Evolutionary conservation across 2,797 vertebrate genomes (phyloP), one percentile per base, ranked within the genome.

Genomic region (Lerista edwardsae): DNA sequence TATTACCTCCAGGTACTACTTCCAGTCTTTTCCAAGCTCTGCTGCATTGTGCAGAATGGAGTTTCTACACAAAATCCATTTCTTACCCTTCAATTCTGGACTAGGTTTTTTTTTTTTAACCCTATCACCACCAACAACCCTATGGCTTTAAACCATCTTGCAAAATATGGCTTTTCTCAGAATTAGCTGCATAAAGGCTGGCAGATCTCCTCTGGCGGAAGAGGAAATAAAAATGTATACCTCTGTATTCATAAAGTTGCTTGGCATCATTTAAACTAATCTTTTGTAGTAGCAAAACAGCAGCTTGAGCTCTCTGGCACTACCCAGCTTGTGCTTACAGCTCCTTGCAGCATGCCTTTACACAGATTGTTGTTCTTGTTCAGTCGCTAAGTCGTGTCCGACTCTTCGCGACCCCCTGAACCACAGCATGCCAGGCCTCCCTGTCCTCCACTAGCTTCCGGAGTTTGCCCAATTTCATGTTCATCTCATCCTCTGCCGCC

Each of bases 21-120:
- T 84, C 62, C 69, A 19, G n/a, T 34, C 64, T 84, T 84, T 77
- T 77, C 51, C 75, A 67, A 83, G 55, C 61, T 75, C 19, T 69
- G 64, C 36, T 77, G 17, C 59, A 55, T 73, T 68, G 31, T 76
- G 65, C 74, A 47, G 61, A 64, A 25, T 64, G 64, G 57, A 34
- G 47, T 76, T 76, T 76, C 73, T 57, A 19, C 27, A 77, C 27
- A 77, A 83, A 68, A 75, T 59, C 64, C 57, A 57, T 69, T 83
- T 76, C 41, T 77, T 25, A 59, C 36, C 39, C 51, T 83, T 77
- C 34, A 27, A 41, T 68, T 57, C 51, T 25, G 68, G 31, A 59
- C 64, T 77, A 29, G 11, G 73, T 67, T 23, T 10, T 67, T n/a
- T 5, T 47, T 47, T 75, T 57, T 9, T 29, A 31, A 65, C 27